Evolutionary conservation across 2,797 vertebrate species (phyloP).

Genomic region (Chanos chanos): DNA sequence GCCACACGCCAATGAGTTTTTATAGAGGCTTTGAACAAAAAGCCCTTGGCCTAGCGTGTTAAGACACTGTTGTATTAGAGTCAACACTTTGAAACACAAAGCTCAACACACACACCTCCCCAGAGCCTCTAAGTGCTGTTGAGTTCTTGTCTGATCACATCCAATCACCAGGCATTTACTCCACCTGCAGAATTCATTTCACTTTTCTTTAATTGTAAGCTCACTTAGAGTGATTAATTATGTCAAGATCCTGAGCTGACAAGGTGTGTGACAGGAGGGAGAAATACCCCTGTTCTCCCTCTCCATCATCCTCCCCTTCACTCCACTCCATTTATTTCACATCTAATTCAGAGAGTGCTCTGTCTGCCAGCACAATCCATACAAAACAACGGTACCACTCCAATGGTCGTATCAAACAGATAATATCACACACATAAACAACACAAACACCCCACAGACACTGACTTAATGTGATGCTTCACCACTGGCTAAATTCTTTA

Average conservation of each 20-base stretch:
- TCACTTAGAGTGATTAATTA: conserved; percentile 56
- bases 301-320: conserved; percentile 48
- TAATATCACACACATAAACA: conserved; percentile 41
- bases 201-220: conserved; percentile 59
- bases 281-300: conserved; percentile 48
- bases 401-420: conserved; percentile 43
- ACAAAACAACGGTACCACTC: conserved; percentile 36
- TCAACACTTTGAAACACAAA: too few species aligned
- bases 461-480: conserved; percentile 13
- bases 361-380: conserved; percentile 39
- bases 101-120: too few species aligned
- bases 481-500: too few species aligned
- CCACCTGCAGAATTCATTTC: too few species aligned
- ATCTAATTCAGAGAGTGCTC: conserved; percentile 54
- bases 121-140: too few species aligned
- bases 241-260: conserved; percentile 45
- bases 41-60: too few species aligned
- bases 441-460: conserved; percentile 8
- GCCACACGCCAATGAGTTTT: too few species aligned
- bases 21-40: too few species aligned
- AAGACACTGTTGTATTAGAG: too few species aligned
- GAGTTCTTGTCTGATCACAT: too few species aligned
- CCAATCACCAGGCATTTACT: too few species aligned
- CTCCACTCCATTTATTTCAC: conserved; percentile 65
- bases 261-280: conserved; percentile 55